phyloP scores from a whole-genome alignment of 2,888 invertebrate genomes.

The Halictus quadricinctus region DNA sequence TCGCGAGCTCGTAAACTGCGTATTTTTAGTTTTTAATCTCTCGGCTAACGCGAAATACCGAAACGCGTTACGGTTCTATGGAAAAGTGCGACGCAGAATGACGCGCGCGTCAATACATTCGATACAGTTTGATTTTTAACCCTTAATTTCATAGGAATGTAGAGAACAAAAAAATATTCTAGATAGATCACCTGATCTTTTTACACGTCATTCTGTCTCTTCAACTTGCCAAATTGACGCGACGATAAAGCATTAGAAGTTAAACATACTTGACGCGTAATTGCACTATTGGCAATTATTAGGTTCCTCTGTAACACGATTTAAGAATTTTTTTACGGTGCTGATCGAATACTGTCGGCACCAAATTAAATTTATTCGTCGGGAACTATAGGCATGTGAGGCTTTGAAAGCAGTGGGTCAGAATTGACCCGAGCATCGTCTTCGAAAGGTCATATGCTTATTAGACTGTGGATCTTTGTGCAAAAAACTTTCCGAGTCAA shows the following conservation, averaged over 20 bases:
- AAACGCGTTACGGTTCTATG: background rate
- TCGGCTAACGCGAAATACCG: background rate
- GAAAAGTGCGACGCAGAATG: background rate
- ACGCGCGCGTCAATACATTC: background rate
- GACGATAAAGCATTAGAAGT: background rate
- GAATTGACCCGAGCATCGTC: background rate
- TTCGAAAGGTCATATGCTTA: background rate
- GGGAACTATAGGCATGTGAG: background rate
- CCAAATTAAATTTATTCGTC: background rate
- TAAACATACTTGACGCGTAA: background rate
- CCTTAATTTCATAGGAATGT: background rate
- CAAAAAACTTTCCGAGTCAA: background rate
- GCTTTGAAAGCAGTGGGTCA: background rate
- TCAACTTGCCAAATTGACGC: background rate
- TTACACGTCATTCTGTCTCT: background rate
- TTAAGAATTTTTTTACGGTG: background rate
- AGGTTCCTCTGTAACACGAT: background rate
- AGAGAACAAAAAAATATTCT: background rate
- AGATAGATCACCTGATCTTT: background rate
- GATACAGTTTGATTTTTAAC: background rate
- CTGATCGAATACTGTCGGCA: background rate
- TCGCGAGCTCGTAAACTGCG: background rate
- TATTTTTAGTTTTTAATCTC: constrained; percentile 7
- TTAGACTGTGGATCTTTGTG: background rate
- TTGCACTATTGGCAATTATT: background rate